A percentile compares a stretch with the other conserved stretches of the same genome.
These are phyloP conservation scores for Pantherophis guttatus DNA, from an alignment of 2,113 vertebrate species.

Conservation along the genomic window DNA sequence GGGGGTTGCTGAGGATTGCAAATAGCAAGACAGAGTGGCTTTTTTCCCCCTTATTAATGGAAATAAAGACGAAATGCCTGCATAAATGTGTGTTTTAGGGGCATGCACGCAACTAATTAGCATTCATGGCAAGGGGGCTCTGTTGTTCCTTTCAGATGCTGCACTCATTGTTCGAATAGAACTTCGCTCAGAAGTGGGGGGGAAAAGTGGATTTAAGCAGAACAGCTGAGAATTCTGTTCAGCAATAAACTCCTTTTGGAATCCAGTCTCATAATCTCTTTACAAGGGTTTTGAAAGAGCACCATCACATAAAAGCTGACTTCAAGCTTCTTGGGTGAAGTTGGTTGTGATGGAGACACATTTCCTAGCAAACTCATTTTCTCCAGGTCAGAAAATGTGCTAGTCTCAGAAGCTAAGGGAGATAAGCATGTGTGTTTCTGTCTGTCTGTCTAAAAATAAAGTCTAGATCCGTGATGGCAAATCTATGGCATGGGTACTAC, in stretches of 20 bases:
- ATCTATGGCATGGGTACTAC: no score
- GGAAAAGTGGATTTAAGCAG: conserved; percentile 38
- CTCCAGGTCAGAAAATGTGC: neutral
- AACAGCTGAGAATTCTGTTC: neutral
- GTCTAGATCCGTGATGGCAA: neutral
- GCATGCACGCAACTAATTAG: conserved; percentile 68
- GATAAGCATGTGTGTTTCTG: neutral
- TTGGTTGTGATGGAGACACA: neutral
- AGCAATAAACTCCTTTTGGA: neutral
- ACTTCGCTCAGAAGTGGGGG: neutral
- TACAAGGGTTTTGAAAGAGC: neutral
- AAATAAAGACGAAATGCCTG: conserved; percentile 59
- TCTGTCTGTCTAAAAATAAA: neutral
- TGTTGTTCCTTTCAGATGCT: conserved; percentile 43
- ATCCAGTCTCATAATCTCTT: neutral
- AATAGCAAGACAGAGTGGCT: conserved; percentile 50
- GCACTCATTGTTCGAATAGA: conserved; percentile 47
- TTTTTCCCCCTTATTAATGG: neutral
- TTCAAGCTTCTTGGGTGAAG: neutral
- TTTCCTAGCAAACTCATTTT: neutral
- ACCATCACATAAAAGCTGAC: neutral
- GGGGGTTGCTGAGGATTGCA: conserved; percentile 63
- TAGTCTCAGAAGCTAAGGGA: neutral
- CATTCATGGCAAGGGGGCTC: conserved; percentile 60
- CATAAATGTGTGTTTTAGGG: neutral